These are phyloP conservation scores for Python bivittatus DNA, from an alignment of 2,113 vertebrate genomes.

Conservation along the genomic window DNA sequence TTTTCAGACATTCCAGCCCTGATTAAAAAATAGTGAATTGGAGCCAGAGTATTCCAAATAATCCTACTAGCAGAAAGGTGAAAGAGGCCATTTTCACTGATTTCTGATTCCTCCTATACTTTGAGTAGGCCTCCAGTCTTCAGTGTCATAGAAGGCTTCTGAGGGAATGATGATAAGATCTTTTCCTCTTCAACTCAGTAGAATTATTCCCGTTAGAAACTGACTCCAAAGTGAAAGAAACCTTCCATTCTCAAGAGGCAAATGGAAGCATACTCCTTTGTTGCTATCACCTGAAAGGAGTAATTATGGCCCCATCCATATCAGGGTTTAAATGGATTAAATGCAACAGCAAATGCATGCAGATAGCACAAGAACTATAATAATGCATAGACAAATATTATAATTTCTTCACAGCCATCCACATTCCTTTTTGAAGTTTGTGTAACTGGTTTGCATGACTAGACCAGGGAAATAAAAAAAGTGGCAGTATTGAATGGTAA, in stretches of 20 bases:
- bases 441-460: background rate
- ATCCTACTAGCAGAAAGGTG: background rate
- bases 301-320: background rate
- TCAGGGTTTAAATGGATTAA: background rate
- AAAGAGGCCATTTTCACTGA: background rate
- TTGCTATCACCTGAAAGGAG: background rate
- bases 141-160: background rate
- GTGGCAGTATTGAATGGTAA: constrained; percentile 49
- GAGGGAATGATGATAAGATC: background rate
- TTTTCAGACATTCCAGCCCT: background rate
- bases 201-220: background rate
- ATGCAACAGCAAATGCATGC: background rate
- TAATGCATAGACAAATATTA: background rate
- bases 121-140: background rate
- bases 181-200: background rate
- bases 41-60: background rate
- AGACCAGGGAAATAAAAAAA: constrained; percentile 23
- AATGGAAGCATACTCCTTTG: background rate
- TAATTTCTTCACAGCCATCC: background rate
- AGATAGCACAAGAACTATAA: background rate
- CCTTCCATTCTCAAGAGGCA: background rate
- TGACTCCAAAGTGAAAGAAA: background rate
- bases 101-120: no score
- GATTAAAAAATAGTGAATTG: background rate
- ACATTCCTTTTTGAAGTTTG: background rate